A percentile compares a stretch with the other conserved stretches of the same genome.
These are phyloP conservation scores for Aurelia aurita DNA, from an alignment of 30 jellyfish, hydroid and myxozoan genomes.

Conservation along the genomic window DNA sequence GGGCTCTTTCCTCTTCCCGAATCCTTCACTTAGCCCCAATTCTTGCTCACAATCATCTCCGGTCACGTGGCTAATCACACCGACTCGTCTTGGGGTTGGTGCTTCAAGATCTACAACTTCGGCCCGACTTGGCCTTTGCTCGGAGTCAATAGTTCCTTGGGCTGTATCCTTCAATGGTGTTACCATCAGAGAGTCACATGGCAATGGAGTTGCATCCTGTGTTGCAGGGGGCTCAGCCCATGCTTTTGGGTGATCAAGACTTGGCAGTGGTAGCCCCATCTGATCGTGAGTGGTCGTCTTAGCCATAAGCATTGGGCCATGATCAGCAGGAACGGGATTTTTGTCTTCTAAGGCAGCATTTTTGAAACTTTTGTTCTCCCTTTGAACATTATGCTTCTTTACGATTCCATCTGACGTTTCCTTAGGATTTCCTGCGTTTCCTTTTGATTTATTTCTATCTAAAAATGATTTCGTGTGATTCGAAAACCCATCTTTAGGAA, in stretches of 20 bases:
- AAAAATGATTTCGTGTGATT: not conserved
- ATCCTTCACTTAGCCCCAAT: not conserved
- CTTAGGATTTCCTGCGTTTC: too few relatives aligned
- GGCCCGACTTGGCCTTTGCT: conserved; percentile 23
- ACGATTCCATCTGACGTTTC: not conserved
- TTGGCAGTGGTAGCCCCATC: conserved; percentile 16
- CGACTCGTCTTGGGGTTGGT: not conserved
- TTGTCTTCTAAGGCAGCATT: not conserved
- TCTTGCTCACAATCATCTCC: not conserved
- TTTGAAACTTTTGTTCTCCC: not conserved
- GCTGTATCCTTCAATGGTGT: conserved; percentile 48
- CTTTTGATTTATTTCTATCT: not conserved
- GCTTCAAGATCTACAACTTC: conserved; percentile 21
- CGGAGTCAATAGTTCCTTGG: not conserved
- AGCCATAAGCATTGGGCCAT: not conserved
- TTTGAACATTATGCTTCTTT: not conserved
- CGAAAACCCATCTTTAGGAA: conserved; percentile 4
- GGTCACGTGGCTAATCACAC: conserved; percentile 3
- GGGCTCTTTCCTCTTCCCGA: not conserved
- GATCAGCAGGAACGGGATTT: not conserved
- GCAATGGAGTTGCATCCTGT: conserved; percentile 12
- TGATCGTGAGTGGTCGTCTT: not conserved
- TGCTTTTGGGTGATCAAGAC: not conserved
- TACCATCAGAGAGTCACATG: conserved; percentile 33
- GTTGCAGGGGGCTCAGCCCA: not conserved